Base-by-base conservation (phyloP, 2,113 vertebrate genomes). In the Carollia perspicillata region DNA sequence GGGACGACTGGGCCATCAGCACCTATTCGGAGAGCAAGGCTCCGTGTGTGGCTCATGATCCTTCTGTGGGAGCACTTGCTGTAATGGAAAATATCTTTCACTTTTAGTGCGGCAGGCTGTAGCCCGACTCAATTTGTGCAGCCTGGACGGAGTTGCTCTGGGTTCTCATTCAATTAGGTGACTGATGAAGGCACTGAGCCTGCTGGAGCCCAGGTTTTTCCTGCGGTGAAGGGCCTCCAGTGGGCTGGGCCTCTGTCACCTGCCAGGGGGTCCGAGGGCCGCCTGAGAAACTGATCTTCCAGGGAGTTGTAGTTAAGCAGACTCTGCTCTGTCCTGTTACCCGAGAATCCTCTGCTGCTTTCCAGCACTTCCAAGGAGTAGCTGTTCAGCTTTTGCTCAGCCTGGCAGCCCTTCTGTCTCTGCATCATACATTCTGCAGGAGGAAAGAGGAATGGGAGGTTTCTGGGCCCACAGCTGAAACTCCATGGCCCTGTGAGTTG, bases 41-140 rank as follows among this genome's bases (percentile, higher is more conserved):
- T 96, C 83, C 74, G 1, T 91, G 85, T 95, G 86, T 60, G 22
- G 91, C 89, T 93, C 40, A 0, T 94, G 96, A 95, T 90, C 96
- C 95, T 95, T 97, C 96, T 94, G 96, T 97, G 96, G 97, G 96
- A 97, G 75, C 96, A 96, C 95, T 97, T 97, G 96, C 96, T 72
- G 8, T 98, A 97, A 98, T 97, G 94, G 96, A 97, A 98, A 97
- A 97, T 96, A 97, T 90, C 95, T 95, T 97, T 97, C 96, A 97
- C 97, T 97, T 98, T 97, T 95, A 97, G 97, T 95, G 89, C 58
- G 0, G 81, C 18, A 6, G 58, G 90, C 89, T 60, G 88, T 35
- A 89, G 96, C 94, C 93, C 0, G 72, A 92, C 95, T 97, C 97
- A 97, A 96, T 98, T 97, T 97, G 97, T 95, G 86, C 96, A 95